Percentiles rank a stretch among this genome's conserved stretches.
Evolutionary conservation across 2,797 vertebrate genomes (phyloP).

Genomic region (Takifugu ocellatus): DNA sequence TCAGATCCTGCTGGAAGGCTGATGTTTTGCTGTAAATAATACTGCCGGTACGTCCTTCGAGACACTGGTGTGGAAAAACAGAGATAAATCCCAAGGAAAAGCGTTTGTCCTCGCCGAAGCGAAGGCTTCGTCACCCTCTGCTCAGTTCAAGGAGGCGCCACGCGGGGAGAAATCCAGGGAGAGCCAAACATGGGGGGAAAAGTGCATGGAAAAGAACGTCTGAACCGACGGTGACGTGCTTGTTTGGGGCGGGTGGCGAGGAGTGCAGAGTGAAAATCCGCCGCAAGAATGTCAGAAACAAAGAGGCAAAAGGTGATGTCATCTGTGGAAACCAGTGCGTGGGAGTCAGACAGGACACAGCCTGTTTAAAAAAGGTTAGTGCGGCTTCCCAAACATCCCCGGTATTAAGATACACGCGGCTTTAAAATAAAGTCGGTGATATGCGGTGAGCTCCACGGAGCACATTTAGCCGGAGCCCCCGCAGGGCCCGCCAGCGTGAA

Average conservation of each 20-base stretch:
- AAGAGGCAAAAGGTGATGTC: not conserved
- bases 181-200: not conserved
- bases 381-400: constrained; percentile 32
- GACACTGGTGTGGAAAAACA: too few relatives aligned
- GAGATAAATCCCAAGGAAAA: constrained; percentile 7
- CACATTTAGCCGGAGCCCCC: constrained; percentile 29
- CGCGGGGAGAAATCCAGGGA: constrained; percentile 5
- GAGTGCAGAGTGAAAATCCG: constrained; percentile 14
- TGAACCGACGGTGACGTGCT: not conserved
- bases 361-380: constrained; percentile 22
- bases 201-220: constrained; percentile 1
- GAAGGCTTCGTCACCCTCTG: constrained; percentile 28
- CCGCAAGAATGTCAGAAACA: not conserved
- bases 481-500: constrained; percentile 20
- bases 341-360: constrained; percentile 11
- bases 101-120: constrained; percentile 18
- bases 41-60: constrained; percentile 3
- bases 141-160: constrained; percentile 4
- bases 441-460: constrained; percentile 39
- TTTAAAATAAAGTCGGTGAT: constrained; percentile 41
- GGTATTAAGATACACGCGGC: constrained; percentile 24
- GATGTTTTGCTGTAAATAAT: constrained; percentile 1
- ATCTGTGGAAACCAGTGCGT: not conserved
- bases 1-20: constrained; percentile 10
- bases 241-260: constrained; percentile 1